Conservation (phyloP, 2,113 vertebrate genomes). For the Stigmatopora nigra region DNA sequence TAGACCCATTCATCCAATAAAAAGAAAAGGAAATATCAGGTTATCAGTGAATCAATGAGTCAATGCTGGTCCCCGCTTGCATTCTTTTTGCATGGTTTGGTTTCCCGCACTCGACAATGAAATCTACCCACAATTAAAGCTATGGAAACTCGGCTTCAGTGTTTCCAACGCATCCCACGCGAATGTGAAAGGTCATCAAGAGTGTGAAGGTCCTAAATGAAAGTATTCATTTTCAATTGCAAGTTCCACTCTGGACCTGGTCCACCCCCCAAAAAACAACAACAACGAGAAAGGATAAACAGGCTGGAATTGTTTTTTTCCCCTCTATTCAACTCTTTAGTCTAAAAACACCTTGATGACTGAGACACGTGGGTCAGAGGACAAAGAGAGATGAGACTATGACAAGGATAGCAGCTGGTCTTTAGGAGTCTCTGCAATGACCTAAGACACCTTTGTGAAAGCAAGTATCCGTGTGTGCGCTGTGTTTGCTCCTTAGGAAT, state of each 20-base stretch:
- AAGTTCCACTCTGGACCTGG: slow-evolving; percentile 11
- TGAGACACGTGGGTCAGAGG: slow-evolving; percentile 10
- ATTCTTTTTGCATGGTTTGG: slow-evolving; percentile 34
- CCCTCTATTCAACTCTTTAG: slow-evolving; percentile 9
- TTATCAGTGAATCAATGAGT: slow-evolving; percentile 18
- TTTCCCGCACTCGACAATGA: slow-evolving; percentile 14
- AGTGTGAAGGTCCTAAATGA: slow-evolving; percentile 26
- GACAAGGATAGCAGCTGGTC: slow-evolving; percentile 45
- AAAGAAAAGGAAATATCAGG: slow-evolving; percentile 31
- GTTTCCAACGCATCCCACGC: slow-evolving; percentile 3
- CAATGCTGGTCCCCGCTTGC: slow-evolving; percentile 24
- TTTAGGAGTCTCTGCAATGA: slow-evolving; percentile 49
- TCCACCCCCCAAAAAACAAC: neutral
- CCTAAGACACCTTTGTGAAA: slow-evolving; percentile 38
- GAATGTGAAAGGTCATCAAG: slow-evolving; percentile 7
- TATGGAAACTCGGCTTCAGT: slow-evolving; percentile 1
- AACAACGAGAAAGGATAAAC: neutral
- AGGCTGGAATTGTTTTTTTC: slow-evolving; percentile 4
- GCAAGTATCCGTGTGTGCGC: slow-evolving; percentile 35
- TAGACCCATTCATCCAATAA: slow-evolving; percentile 10
- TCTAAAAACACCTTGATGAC: slow-evolving; percentile 27
- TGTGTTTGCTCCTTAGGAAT: slow-evolving; percentile 43
- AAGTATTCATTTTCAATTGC: slow-evolving; percentile 16
- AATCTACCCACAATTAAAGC: slow-evolving; percentile 7
- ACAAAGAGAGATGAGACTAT: slow-evolving; percentile 32